These are phyloP conservation scores for Andrena hattorfiana DNA, from an alignment of 2,888 invertebrate species.

Conservation along the genomic window DNA sequence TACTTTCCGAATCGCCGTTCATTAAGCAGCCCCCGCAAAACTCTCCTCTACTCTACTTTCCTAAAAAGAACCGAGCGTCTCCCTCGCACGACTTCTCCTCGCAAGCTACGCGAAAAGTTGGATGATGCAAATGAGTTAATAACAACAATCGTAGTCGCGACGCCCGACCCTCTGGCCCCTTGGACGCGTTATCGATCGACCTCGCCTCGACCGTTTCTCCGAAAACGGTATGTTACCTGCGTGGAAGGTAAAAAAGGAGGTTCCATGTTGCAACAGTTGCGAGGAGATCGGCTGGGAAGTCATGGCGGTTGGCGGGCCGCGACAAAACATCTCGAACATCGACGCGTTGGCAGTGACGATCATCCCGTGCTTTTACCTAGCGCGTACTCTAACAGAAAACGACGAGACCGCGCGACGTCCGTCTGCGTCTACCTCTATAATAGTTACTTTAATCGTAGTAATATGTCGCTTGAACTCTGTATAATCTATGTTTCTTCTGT, in stretches of 20 bases:
- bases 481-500: conserved; percentile 25
- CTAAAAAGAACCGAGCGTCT: background rate
- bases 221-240: conserved; percentile 6
- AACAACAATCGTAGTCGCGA: background rate
- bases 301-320: conserved; percentile 5
- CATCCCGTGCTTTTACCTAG: conserved; percentile 66
- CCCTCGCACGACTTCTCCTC: background rate
- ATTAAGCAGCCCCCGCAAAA: background rate
- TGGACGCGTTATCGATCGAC: background rate
- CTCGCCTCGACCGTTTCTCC: background rate
- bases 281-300: conserved; percentile 8
- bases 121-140: conserved; percentile 32
- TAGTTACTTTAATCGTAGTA: conserved; percentile 41
- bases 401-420: conserved; percentile 45
- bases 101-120: background rate
- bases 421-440: conserved; percentile 41
- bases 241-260: conserved; percentile 17
- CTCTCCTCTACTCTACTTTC: background rate
- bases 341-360: conserved; percentile 74
- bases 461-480: conserved; percentile 52
- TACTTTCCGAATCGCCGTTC: background rate
- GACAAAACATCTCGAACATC: conserved; percentile 59
- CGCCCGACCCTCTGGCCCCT: no score
- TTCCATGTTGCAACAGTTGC: background rate
- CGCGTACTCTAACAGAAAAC: conserved; percentile 42